Evolutionary conservation across 1,140 invertebrate genomes (phyloP), one percentile per base, ranked within the genome.

Genomic region (Whitmania pigra): DNA sequence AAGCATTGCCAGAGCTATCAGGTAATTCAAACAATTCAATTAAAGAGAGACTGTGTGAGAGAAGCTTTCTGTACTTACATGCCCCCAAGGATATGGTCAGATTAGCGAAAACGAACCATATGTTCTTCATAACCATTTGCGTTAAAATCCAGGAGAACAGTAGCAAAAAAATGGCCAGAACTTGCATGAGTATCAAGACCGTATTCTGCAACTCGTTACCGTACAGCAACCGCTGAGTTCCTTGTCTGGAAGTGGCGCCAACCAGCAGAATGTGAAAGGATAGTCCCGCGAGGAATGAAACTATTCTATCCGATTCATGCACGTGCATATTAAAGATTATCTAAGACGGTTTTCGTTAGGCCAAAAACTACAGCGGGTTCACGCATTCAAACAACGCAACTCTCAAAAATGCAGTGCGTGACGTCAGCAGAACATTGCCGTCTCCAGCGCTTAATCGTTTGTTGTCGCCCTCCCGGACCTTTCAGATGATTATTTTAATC

Each of bases 21-120:
- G 5, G 13, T 4, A 49, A 49, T 49, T 49, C 43, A 49, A 49
- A 49, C 43, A 15, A 7, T 49, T 49, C 43, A 49, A 49, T 49
- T 49, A 49, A 49, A 17, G 5, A 1, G 43, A 49, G 43, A 17
- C 43, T 4, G 9, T 17, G 43, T 17, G 43, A 15, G 9, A 15
- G 15, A 49, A 49, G 15, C 43, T 49, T 49, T 49, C 43, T 49
- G 43, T 49, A 49, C 29, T 63, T 63, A 63, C 57, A 22, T 25
- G 57, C 57, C 9, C 57, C 29, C 22, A 63, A 25, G 57, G 22
- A 63, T 22, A 63, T 25, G 29, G 57, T 31, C 57, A 63, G 20
- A n/a, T 63, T 63, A 15, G 57, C 57, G 11, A 63, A 25, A 31
- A 31, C 29, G 57, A 25, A 63, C 57, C 57, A 63, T 22, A 63